Evolutionary conservation across 2,113 vertebrate genomes (phyloP).

Genomic region (Trachemys scripta): DNA sequence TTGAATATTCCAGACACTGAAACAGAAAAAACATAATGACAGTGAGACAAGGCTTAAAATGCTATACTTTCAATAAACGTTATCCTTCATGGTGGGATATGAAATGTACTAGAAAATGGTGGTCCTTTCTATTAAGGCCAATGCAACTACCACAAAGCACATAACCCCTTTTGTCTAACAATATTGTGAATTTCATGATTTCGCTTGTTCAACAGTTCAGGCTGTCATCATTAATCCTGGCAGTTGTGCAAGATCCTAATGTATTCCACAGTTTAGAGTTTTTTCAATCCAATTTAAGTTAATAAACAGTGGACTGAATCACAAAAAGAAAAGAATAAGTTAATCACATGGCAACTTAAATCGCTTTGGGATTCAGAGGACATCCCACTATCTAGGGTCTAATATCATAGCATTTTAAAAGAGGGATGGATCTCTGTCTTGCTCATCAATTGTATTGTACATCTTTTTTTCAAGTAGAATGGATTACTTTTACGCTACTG

Average conservation of each 20-base stretch:
- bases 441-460: background rate
- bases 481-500: background rate
- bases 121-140: background rate
- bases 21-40: background rate
- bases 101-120: background rate
- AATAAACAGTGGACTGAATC: slow-evolving; percentile 42
- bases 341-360: background rate
- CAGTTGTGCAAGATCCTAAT: slow-evolving; percentile 21
- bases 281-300: slow-evolving; percentile 42
- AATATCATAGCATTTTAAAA: background rate
- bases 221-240: slow-evolving; percentile 45
- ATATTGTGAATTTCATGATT: slow-evolving; percentile 28
- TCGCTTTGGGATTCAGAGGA: slow-evolving; percentile 5
- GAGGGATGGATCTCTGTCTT: background rate
- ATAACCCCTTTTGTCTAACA: slow-evolving; percentile 27
- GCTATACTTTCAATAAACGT: background rate
- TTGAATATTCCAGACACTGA: background rate
- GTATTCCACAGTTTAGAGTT: background rate
- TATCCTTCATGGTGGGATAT: background rate
- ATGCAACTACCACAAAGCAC: background rate
- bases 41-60: background rate
- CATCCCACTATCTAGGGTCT: background rate
- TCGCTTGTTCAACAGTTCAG: slow-evolving; percentile 25
- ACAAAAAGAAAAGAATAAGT: slow-evolving; percentile 31
- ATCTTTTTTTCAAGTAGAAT: background rate